These are phyloP conservation scores for Proterorhinus semilunaris DNA, from an alignment of 2,113 vertebrate species.

Conservation along the genomic window DNA sequence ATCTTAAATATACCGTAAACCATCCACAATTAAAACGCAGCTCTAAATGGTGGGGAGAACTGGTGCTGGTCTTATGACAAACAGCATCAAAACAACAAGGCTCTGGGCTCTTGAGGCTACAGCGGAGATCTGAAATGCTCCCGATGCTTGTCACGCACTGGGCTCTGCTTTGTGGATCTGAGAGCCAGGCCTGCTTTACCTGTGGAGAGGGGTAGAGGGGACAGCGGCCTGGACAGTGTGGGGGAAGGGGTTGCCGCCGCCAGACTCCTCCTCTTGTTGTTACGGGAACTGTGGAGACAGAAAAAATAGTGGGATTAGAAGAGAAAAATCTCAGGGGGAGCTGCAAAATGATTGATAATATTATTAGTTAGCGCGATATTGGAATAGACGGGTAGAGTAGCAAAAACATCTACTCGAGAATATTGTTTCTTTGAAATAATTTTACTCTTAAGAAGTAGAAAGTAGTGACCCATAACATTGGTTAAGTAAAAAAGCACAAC, in stretches of 20 bases:
- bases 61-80: slow-evolving; percentile 30
- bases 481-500: no score
- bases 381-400: no score
- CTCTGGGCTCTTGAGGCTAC: slow-evolving; percentile 5
- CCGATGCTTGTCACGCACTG: not conserved
- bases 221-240: slow-evolving; percentile 89
- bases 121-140: not conserved
- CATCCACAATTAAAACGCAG: not conserved
- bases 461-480: no score
- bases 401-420: no score
- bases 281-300: slow-evolving; percentile 79
- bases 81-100: slow-evolving; percentile 7
- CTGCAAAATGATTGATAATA: slow-evolving; percentile 2
- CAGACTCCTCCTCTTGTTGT: slow-evolving; percentile 88
- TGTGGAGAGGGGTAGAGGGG: slow-evolving; percentile 86
- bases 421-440: no score
- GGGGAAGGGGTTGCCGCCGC: slow-evolving; percentile 89
- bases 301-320: slow-evolving; percentile 8
- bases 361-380: no score
- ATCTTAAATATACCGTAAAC: not conserved
- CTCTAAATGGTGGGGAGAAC: slow-evolving; percentile 9
- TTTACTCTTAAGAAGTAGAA: no score
- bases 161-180: not conserved
- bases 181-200: slow-evolving; percentile 67
- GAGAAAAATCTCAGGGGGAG: no score